Base-by-base conservation (phyloP, 1,140 invertebrate species). In the Prorops nasuta region DNA sequence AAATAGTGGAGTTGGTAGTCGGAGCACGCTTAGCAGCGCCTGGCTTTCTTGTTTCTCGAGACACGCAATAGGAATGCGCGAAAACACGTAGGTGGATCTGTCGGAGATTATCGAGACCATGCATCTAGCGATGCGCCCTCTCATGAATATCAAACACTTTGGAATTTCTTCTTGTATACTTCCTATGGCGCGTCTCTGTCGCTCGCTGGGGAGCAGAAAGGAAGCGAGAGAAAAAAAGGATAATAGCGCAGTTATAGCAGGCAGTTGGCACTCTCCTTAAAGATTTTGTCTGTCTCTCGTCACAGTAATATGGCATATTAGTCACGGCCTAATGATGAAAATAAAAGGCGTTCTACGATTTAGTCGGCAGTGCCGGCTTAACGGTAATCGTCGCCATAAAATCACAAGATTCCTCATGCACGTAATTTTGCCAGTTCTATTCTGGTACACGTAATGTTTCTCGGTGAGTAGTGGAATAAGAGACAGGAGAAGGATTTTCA, bases 261-360 rank as follows among this genome's bases (percentile, higher is more conserved):
- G 24, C 24, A 10, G 24, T 28, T 6, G 24, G 10, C 24, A 10
- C 4, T 4, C 24, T 28, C 24, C 4, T 28, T 6, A 28, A 28
- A 10, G 24, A 10, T 44, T 54, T 50, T 46, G 34, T 39, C 32
- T 28, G 19, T 32, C 22, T 45, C 53, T 51, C 42, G 57, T 47
- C 53, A 43, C 45, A 57, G 56, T 60, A 59, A 59, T 60, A 49
- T 35, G 34, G 44, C 37, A 40, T 45, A 60, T 60, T 60, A 60
- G 58, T 60, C 53, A 60, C 56, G 42, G 57, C 38, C 43, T 60
- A 60, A 60, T 60, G 58, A 60, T 44, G 52, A 56, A 60, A 59
- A 56, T 60, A 59, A 55, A 40, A 45, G 48, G 9, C 44, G 44
- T 49, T 32, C 48, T 21, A 42, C 51, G 56, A 52, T 58, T 58